Evolutionary conservation across 1,140 invertebrate genomes (phyloP).

Genomic region (Brachionus angularis): DNA sequence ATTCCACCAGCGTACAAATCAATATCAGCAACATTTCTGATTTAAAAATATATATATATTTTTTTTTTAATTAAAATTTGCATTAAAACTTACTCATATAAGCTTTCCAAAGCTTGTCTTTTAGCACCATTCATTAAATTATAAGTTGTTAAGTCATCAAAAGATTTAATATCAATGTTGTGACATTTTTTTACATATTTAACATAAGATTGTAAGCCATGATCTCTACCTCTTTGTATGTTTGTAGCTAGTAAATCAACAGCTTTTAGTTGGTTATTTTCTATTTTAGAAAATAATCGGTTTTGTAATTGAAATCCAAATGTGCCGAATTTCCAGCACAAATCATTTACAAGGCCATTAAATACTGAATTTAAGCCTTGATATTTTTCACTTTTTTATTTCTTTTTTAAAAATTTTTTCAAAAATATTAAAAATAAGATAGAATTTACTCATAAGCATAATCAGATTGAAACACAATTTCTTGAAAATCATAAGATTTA

Average conservation of each 20-base stretch:
- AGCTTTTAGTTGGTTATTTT: background rate
- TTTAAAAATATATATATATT: background rate
- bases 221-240: slow-evolving; percentile 30
- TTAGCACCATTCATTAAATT: background rate
- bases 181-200: slow-evolving; percentile 16
- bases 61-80: background rate
- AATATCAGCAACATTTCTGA: slow-evolving; percentile 28
- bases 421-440: slow-evolving; percentile 4
- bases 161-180: slow-evolving; percentile 1
- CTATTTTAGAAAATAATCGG: slow-evolving; percentile 26
- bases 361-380: slow-evolving; percentile 8
- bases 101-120: background rate
- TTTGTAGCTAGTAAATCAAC: slow-evolving; percentile 7
- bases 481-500: no score
- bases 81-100: slow-evolving; percentile 4
- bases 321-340: slow-evolving; percentile 13
- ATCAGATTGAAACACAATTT: no score
- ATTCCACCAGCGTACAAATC: slow-evolving; percentile 43
- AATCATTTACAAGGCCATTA: background rate
- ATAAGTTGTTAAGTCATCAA: slow-evolving; percentile 1
- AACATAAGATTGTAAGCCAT: slow-evolving; percentile 13
- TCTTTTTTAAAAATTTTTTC: slow-evolving; percentile 11
- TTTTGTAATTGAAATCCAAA: slow-evolving; percentile 17
- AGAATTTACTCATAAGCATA: no score
- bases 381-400: background rate